phyloP scores from a whole-genome alignment of 2,797 vertebrate genomes.

The Sebastes taczanowskii region DNA sequence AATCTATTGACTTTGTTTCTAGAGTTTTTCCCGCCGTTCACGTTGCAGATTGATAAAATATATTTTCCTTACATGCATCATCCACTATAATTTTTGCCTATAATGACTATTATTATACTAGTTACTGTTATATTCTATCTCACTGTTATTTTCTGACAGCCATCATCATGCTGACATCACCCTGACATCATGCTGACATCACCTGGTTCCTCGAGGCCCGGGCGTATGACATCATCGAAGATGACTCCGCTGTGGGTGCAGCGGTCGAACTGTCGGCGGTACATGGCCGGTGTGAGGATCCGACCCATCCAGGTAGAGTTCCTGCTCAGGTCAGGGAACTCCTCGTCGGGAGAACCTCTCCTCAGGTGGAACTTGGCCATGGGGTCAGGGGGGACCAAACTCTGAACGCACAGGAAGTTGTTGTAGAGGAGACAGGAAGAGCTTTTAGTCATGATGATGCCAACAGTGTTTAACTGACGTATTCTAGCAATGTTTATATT shows the following conservation, averaged over 20 bases:
- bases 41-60: too few species aligned
- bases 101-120: fast-evolving
- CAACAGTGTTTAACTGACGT: neutral
- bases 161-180: neutral
- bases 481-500: neutral
- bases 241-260: constrained; percentile 80
- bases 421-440: neutral
- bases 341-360: constrained; percentile 75
- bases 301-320: constrained; percentile 78
- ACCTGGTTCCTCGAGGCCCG: constrained; percentile 82
- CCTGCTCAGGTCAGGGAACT: constrained; percentile 77
- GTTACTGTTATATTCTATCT: neutral
- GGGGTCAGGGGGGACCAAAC: constrained; percentile 70
- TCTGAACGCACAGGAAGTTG: constrained; percentile 51
- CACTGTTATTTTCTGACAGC: neutral
- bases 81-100: neutral
- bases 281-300: constrained; percentile 75
- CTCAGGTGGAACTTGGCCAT: constrained; percentile 71
- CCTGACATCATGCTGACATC: neutral
- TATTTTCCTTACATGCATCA: neutral
- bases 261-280: constrained; percentile 77
- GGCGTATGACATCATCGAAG: constrained; percentile 81
- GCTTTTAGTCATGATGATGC: neutral
- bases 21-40: fast-evolving
- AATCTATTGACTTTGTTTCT: neutral